phyloP scores from a whole-genome alignment of 2,888 invertebrate genomes.

The Hirtodrosophila trivittata region DNA sequence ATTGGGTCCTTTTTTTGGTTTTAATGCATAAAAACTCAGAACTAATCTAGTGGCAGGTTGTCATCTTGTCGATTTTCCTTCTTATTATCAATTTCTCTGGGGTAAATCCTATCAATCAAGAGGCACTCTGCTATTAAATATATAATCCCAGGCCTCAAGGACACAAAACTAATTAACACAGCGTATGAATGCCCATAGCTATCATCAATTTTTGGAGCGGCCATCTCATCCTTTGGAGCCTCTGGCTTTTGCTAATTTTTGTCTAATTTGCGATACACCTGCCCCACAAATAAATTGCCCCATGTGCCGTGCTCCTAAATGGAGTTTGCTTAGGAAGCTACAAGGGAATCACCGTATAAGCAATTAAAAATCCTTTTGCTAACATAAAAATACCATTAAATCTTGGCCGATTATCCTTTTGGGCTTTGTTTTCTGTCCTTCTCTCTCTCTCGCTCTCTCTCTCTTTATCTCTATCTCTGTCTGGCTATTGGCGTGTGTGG shows the following conservation, averaged over 20 bases:
- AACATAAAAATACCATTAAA: conserved; percentile 74
- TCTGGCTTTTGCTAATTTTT: conserved; percentile 48
- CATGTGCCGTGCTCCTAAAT: conserved; percentile 7
- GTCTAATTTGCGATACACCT: conserved; percentile 70
- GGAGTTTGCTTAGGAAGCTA: background rate
- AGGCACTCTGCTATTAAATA: conserved; percentile 10
- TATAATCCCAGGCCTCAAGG: conserved; percentile 6
- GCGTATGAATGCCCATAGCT: conserved; percentile 46
- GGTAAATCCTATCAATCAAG: conserved; percentile 35
- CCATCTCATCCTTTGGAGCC: conserved; percentile 12
- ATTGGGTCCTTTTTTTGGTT: too few relatives aligned
- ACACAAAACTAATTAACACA: conserved; percentile 67
- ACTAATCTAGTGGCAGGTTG: too few relatives aligned
- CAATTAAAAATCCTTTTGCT: conserved; percentile 76
- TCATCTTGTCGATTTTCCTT: too few relatives aligned
- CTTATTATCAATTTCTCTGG: conserved; percentile 8
- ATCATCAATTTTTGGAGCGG: conserved; percentile 52
- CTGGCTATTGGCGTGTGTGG: background rate
- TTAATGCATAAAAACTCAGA: too few relatives aligned
- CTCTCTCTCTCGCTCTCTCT: too few relatives aligned
- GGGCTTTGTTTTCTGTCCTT: conserved; percentile 39
- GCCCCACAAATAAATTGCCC: conserved; percentile 36
- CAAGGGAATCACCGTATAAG: conserved; percentile 30
- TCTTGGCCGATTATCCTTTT: conserved; percentile 64
- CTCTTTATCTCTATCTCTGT: too few relatives aligned